phyloP scores from a whole-genome alignment of 2,797 vertebrate genomes.

The Halcyon chelicuti region DNA sequence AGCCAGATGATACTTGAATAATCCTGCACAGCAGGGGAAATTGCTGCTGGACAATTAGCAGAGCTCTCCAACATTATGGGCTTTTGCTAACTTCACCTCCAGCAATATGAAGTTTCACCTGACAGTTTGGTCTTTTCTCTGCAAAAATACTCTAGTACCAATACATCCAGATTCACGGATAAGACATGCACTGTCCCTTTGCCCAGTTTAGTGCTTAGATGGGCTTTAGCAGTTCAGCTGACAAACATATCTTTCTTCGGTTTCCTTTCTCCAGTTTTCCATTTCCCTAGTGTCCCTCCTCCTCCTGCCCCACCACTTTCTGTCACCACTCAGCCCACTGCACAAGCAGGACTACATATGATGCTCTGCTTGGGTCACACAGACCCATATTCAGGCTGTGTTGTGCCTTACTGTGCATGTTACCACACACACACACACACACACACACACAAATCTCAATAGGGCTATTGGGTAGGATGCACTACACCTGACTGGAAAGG shows the following conservation, averaged over 20 bases:
- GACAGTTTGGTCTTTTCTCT: not conserved
- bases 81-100: not conserved
- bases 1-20: not conserved
- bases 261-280: not conserved
- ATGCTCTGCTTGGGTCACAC: not conserved
- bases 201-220: not conserved
- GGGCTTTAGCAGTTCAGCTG: conserved; percentile 12
- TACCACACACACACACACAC: not conserved
- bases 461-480: not conserved
- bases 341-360: not conserved
- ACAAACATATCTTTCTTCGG: not conserved
- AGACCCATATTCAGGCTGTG: not conserved
- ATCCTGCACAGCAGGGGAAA: not conserved
- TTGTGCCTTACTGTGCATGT: not conserved
- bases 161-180: not conserved
- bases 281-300: not conserved
- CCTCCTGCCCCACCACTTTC: not conserved
- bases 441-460: not conserved
- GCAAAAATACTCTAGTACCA: not conserved
- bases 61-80: not conserved
- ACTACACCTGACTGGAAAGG: not conserved
- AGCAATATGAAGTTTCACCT: not conserved
- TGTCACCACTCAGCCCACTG: not conserved
- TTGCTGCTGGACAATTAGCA: not conserved
- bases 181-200: not conserved